Evolutionary conservation across 2,113 vertebrate genomes (phyloP), one percentile per base, ranked within the genome.

Genomic region (Chrysochloris asiatica): DNA sequence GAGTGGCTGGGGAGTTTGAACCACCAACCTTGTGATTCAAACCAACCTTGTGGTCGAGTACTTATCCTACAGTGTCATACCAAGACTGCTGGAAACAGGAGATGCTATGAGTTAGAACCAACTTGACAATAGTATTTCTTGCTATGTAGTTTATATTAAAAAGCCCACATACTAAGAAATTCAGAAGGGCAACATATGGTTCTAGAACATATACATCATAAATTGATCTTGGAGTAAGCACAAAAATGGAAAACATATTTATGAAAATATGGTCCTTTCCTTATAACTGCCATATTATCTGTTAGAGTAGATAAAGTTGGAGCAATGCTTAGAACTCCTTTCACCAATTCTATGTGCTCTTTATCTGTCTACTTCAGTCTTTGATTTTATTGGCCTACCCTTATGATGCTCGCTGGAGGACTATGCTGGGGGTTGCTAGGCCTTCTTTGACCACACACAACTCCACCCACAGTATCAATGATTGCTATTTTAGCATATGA

Each of bases 401-500:
- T 6, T 87, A 28, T 28, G 48, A 1, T 22, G 83, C 11, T 61
- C 28, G 72, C 48, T 33, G 9, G 33, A 81, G 4, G 7, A 38
- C 17, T 36, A 8, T 28, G 19, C 13, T 24, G n/a, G 6, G 3
- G 21, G 6, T 19, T 33, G 14, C 9, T 48, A 26, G 17, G 3
- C 11, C 45, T 30, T 7, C 33, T 86, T 41, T 82, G 73, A 41
- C 45, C 24, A 7, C 1, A 0, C 3, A n/a, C 54, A 67, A 33
- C 67, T 4, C 16, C 30, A 0, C 1, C 3, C 13, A 4, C 72
- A 8, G 19, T 33, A 30, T 30, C 13, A 38, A 1, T 26, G 19
- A 38, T 33, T 7, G 19, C 33, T 0, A 4, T 28, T 63, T 3
- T n/a, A 14, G 41, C 1, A 0, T 33, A 0, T 7, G 75, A 79